Conservation (phyloP, 2,888 invertebrate genomes). For the Catonia carolina region DNA sequence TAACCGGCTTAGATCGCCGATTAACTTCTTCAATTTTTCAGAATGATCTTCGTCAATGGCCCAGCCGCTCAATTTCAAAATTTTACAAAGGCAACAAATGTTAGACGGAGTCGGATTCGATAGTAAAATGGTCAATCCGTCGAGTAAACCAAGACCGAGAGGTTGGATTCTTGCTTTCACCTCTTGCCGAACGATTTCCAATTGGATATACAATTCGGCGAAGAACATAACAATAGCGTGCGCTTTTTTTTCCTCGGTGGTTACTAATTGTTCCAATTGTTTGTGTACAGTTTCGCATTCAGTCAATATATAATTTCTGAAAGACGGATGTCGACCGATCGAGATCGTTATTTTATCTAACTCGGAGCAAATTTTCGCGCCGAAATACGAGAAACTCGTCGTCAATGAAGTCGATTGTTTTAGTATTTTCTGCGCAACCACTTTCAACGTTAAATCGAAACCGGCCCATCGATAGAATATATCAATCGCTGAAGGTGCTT, state of each 20-base stretch:
- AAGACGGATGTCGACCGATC: neutral
- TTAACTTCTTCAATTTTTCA: neutral
- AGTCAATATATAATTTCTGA: neutral
- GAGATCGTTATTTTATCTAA: neutral
- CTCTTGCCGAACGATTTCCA: neutral
- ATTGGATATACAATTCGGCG: neutral
- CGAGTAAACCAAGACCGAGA: neutral
- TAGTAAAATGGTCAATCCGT: neutral
- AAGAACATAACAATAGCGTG: neutral
- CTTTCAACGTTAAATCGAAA: too few species aligned
- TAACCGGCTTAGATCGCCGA: neutral
- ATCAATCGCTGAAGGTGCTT: too few species aligned
- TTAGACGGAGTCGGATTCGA: neutral
- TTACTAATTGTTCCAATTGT: neutral
- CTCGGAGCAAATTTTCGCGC: neutral
- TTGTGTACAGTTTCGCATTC: neutral
- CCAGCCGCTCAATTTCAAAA: neutral
- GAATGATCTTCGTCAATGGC: neutral
- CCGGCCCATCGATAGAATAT: too few species aligned
- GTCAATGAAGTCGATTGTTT: too few species aligned
- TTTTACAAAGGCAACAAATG: conserved; percentile 2
- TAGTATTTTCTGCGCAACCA: too few species aligned
- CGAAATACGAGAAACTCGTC: neutral
- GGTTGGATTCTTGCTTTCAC: neutral
- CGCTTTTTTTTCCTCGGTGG: neutral